phyloP scores from a whole-genome alignment of 92 coral and sea anemone genomes.

The Bergia puertoricense region DNA sequence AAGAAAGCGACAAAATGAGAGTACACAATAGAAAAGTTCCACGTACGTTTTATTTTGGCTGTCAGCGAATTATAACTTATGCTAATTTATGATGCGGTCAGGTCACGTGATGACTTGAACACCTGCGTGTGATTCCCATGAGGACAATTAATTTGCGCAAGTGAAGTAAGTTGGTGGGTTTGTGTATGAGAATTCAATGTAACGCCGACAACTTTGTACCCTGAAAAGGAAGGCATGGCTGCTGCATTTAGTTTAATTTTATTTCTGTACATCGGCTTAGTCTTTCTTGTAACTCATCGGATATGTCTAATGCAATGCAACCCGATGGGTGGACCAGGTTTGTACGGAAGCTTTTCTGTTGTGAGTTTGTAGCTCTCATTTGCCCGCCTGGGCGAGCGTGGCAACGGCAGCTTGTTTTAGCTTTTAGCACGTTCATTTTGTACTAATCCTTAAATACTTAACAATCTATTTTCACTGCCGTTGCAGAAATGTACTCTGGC shows the following conservation, averaged over 20 bases:
- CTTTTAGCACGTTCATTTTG: constrained; percentile 42
- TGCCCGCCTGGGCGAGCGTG: constrained; percentile 70
- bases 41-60: constrained; percentile 44
- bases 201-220: constrained; percentile 58
- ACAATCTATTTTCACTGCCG: background rate
- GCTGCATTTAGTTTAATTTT: constrained; percentile 76
- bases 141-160: constrained; percentile 71
- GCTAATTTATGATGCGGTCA: constrained; percentile 38
- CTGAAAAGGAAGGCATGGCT: constrained; percentile 77
- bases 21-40: constrained; percentile 48
- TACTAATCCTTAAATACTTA: constrained; percentile 15
- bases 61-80: constrained; percentile 42
- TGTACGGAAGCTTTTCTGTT: constrained; percentile 64
- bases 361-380: constrained; percentile 76
- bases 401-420: constrained; percentile 62
- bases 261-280: constrained; percentile 82
- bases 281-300: constrained; percentile 86
- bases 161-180: constrained; percentile 45
- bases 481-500: constrained; percentile 83
- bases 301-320: constrained; percentile 96
- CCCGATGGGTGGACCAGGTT: constrained; percentile 94
- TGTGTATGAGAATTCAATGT: constrained; percentile 93
- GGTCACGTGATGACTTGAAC: constrained; percentile 71
- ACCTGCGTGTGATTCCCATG: constrained; percentile 94
- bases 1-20: constrained; percentile 32